Evolutionary conservation across 1,140 invertebrate species (phyloP).

Genomic region (Drosophila arawakana): DNA sequence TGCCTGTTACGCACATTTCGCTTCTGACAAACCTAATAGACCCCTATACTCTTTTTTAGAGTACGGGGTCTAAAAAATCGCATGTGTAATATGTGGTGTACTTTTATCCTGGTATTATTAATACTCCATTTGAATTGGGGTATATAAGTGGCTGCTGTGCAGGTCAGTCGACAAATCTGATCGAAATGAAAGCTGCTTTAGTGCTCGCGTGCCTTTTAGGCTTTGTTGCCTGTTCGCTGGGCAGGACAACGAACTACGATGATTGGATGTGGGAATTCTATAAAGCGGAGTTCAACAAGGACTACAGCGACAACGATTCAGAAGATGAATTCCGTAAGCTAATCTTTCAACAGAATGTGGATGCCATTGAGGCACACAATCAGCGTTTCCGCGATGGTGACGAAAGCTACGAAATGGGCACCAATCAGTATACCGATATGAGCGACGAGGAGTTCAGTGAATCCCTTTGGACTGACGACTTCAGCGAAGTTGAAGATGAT

Average conservation of each 20-base stretch:
- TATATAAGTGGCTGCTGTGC: constrained; percentile 18
- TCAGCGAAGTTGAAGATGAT: not conserved
- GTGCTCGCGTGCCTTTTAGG: constrained; percentile 9
- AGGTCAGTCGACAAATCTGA: constrained; percentile 4
- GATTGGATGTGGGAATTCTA: constrained; percentile 16
- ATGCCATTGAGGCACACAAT: constrained; percentile 26
- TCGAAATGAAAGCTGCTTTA: constrained; percentile 14
- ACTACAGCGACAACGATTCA: not conserved
- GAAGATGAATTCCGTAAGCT: constrained; percentile 6
- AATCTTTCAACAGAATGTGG: constrained; percentile 17
- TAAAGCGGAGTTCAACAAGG: constrained; percentile 16
- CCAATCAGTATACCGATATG: constrained; percentile 30
- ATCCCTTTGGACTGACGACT: not conserved
- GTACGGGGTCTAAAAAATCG: too few relatives aligned
- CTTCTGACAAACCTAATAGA: too few relatives aligned
- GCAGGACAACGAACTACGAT: not conserved
- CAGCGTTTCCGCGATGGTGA: not conserved
- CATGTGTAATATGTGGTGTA: not conserved
- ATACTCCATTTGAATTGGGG: not conserved
- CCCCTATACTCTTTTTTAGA: too few relatives aligned
- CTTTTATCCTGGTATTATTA: not conserved
- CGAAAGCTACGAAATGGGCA: constrained; percentile 25
- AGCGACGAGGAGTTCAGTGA: not conserved
- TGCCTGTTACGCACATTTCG: too few relatives aligned
- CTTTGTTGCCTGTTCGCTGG: not conserved